phyloP scores from a whole-genome alignment of 2,888 invertebrate genomes.

The Hylaea fasciaria region DNA sequence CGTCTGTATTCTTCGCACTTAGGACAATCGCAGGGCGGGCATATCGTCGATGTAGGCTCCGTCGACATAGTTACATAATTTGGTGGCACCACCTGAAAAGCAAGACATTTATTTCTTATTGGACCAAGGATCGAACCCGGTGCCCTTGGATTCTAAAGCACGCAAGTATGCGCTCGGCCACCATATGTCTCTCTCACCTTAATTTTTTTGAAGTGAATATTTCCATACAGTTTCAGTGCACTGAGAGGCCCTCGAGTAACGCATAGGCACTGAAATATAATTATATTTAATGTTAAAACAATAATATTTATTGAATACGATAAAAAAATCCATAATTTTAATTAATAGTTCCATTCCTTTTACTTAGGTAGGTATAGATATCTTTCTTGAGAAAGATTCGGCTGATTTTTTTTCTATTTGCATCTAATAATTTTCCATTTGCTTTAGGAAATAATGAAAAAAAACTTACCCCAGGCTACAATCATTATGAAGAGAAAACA shows the following conservation, averaged over 20 bases:
- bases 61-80: slow-evolving; percentile 51
- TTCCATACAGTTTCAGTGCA: slow-evolving; percentile 62
- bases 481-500: slow-evolving; percentile 3
- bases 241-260: slow-evolving; percentile 62
- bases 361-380: too few species aligned
- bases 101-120: neutral
- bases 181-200: too few species aligned
- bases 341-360: too few species aligned
- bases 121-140: too few species aligned
- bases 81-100: slow-evolving; percentile 52
- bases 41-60: slow-evolving; percentile 48
- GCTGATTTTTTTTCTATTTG: too few species aligned
- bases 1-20: slow-evolving; percentile 28
- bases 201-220: slow-evolving; percentile 64
- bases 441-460: slow-evolving; percentile 9
- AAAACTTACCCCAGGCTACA: slow-evolving; percentile 47
- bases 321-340: too few species aligned
- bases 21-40: slow-evolving; percentile 59
- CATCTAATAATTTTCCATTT: too few species aligned
- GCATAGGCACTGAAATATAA: slow-evolving; percentile 59
- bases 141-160: too few species aligned
- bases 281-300: too few species aligned
- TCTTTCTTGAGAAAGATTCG: too few species aligned
- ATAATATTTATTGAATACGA: too few species aligned
- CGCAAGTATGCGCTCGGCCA: too few species aligned